Conservation (phyloP, 2,888 invertebrate species). For the Saturnia japonica region DNA sequence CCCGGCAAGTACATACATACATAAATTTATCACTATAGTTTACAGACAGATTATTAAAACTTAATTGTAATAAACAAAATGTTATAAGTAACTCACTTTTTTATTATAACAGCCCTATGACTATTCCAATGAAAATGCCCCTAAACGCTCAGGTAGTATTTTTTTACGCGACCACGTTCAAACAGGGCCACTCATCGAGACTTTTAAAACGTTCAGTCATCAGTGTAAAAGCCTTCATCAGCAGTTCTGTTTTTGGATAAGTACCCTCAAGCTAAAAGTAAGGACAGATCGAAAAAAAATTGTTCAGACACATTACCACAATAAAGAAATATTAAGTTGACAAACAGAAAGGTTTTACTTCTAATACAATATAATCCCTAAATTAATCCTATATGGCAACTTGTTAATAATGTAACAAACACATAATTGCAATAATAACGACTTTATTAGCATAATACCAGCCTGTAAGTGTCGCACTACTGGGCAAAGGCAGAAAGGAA, state of each 20-base stretch:
- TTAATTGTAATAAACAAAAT: neutral
- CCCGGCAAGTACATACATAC: neutral
- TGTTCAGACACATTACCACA: no score
- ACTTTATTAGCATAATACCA: no score
- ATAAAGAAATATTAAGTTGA: no score
- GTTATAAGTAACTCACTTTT: neutral
- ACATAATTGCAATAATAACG: neutral
- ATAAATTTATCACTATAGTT: neutral
- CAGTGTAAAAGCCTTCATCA: no score
- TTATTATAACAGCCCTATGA: neutral
- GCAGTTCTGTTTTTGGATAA: no score
- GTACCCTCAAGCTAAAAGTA: no score
- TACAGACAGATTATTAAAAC: neutral
- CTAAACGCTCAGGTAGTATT: conserved; percentile 2
- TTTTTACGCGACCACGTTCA: neutral
- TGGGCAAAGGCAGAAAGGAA: no score
- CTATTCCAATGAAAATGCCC: neutral
- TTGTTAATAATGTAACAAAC: neutral
- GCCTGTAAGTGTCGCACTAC: no score
- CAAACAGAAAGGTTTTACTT: neutral
- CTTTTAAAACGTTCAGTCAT: neutral
- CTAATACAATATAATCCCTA: neutral
- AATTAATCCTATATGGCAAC: neutral
- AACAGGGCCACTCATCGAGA: neutral
- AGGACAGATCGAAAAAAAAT: no score